These are phyloP conservation scores for Threskiornis aethiopicus DNA, from an alignment of 2,797 vertebrate genomes.

Conservation along the genomic window DNA sequence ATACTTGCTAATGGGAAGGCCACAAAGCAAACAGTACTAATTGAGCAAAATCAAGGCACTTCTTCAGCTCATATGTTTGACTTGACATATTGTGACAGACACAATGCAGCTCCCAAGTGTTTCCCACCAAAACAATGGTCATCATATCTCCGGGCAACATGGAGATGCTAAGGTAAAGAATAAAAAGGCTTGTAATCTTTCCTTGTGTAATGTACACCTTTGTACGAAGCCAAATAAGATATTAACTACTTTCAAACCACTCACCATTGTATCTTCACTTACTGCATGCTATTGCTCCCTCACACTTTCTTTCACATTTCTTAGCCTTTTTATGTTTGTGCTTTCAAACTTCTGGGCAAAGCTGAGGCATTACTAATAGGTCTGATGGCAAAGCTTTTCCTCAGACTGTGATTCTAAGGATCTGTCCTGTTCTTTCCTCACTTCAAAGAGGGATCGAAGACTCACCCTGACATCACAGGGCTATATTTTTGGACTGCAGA, in stretches of 20 bases:
- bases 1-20: constrained; percentile 54
- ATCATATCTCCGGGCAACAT: not conserved
- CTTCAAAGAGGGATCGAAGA: not conserved
- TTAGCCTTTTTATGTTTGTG: not conserved
- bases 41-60: constrained; percentile 44
- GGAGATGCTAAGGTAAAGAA: not conserved
- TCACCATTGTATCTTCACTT: not conserved
- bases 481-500: not conserved
- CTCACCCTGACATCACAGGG: not conserved
- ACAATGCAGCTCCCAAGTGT: not conserved
- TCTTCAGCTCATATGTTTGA: not conserved
- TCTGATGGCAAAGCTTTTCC: not conserved
- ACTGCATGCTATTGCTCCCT: not conserved
- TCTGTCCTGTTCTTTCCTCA: not conserved
- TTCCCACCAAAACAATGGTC: not conserved
- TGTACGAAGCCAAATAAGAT: not conserved
- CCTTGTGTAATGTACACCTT: not conserved
- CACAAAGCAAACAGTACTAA: constrained; percentile 49
- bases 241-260: not conserved
- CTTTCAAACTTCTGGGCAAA: not conserved
- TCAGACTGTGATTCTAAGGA: not conserved
- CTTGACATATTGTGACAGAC: not conserved
- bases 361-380: not conserved
- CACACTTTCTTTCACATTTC: not conserved
- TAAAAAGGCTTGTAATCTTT: not conserved